Percentiles rank a stretch among this genome's conserved stretches.
Conservation (phyloP, 2,888 invertebrate species). For the Pyrochroa serraticornis region DNA sequence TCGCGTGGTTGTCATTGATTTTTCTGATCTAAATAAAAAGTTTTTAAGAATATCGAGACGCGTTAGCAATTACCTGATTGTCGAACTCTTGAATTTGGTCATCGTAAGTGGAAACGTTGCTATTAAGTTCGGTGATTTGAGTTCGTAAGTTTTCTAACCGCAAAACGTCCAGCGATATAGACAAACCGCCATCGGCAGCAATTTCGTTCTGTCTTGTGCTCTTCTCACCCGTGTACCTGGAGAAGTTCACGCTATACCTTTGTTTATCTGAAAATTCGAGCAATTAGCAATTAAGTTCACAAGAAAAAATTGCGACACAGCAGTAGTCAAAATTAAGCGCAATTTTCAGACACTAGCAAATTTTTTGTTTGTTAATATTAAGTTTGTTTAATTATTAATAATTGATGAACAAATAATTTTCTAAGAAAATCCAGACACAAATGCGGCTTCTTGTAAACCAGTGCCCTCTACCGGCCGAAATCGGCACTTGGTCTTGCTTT, state of each 20-base stretch:
- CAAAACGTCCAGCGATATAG: slow-evolving; percentile 64
- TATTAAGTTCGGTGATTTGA: slow-evolving; percentile 41
- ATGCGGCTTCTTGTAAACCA: no score
- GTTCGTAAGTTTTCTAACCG: slow-evolving; percentile 56
- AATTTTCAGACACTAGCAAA: no score
- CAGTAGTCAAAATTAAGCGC: no score
- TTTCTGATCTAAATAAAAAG: slow-evolving; percentile 35
- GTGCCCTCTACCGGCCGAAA: no score
- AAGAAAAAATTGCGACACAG: no score
- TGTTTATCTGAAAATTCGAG: slow-evolving; percentile 62
- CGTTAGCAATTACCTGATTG: slow-evolving; percentile 44
- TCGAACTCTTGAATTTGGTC: slow-evolving; percentile 52
- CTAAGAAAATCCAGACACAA: no score
- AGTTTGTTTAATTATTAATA: slow-evolving; percentile 4
- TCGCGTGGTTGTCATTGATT: slow-evolving; percentile 39
- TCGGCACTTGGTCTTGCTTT: no score
- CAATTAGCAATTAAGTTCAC: no score
- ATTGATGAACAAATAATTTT: neutral
- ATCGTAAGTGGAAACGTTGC: slow-evolving; percentile 35
- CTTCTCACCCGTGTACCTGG: slow-evolving; percentile 69
- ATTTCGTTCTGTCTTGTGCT: slow-evolving; percentile 66
- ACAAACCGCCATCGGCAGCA: slow-evolving; percentile 61
- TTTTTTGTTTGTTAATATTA: no score
- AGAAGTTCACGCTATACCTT: slow-evolving; percentile 64
- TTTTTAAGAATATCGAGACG: slow-evolving; percentile 41